A percentile compares a stretch with the other conserved stretches of the same genome.
phyloP scores from a whole-genome alignment of 2,113 vertebrate genomes.

The Cyphomyrus plagiostoma region DNA sequence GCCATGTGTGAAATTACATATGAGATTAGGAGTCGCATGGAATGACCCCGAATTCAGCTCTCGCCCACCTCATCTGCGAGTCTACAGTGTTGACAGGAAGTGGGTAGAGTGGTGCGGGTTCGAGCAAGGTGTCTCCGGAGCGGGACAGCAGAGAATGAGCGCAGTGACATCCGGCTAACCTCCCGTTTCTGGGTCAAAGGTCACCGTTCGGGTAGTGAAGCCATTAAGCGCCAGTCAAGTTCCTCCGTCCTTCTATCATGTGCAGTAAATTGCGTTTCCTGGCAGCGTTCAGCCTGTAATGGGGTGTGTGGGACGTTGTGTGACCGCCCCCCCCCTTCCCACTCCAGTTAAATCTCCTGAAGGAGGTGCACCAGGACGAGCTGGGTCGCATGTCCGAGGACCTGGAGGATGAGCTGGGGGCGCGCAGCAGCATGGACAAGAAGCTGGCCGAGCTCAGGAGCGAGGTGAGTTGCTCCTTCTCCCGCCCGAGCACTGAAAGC shows the following conservation, averaged over 20 bases:
- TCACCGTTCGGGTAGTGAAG: not conserved
- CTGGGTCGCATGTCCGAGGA: conserved; percentile 93
- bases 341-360: conserved; percentile 82
- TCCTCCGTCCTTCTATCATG: not conserved
- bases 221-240: not conserved
- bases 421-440: conserved; percentile 92
- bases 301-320: conserved; percentile 7
- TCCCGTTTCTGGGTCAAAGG: not conserved
- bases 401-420: conserved; percentile 89
- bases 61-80: not conserved
- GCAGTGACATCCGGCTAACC: not conserved
- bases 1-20: not conserved
- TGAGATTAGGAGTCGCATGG: not conserved
- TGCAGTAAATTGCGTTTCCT: not conserved
- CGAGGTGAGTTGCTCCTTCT: conserved; percentile 62
- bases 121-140: not conserved
- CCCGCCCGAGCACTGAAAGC: not conserved
- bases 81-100: too few species aligned
- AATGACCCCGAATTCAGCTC: not conserved
- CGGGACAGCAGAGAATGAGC: not conserved
- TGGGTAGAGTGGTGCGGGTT: not conserved
- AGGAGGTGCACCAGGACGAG: conserved; percentile 92
- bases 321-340: not conserved
- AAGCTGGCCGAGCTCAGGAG: conserved; percentile 86
- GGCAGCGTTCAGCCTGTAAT: not conserved